Conservation (phyloP, 2,888 invertebrate genomes). For the Leucania comma region DNA sequence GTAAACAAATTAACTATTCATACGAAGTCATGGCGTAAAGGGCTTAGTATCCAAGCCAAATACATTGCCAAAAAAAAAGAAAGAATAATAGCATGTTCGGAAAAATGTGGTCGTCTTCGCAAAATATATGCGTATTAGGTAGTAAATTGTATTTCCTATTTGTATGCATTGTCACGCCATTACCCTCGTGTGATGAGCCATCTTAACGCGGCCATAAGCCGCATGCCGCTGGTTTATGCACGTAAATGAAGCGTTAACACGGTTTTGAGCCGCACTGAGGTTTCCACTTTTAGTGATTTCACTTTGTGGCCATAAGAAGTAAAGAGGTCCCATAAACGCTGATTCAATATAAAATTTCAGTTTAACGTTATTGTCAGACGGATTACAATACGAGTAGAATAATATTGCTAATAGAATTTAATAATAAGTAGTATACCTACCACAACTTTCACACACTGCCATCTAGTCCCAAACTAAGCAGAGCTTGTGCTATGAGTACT, state of each 20-base stretch:
- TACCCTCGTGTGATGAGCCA: slow-evolving; percentile 42
- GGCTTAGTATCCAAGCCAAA: no score
- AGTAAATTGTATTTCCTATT: slow-evolving; percentile 36
- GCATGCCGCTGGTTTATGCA: slow-evolving; percentile 41
- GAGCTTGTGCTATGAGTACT: no score
- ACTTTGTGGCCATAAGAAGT: slow-evolving; percentile 38
- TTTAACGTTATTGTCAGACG: background rate
- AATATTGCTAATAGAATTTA: background rate
- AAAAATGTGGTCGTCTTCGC: background rate
- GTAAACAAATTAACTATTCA: no score
- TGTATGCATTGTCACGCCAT: slow-evolving; percentile 41
- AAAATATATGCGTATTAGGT: slow-evolving; percentile 2
- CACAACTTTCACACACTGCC: no score
- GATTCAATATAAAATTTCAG: background rate
- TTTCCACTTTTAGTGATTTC: slow-evolving; percentile 54
- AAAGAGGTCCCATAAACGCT: slow-evolving; percentile 11
- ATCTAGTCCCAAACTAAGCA: no score
- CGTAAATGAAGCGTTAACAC: slow-evolving; percentile 56
- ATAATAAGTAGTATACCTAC: no score
- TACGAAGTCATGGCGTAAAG: no score
- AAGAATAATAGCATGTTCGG: background rate
- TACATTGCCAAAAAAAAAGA: no score
- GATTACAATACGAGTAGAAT: background rate
- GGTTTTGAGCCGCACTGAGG: slow-evolving; percentile 46
- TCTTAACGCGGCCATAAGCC: slow-evolving; percentile 47